phyloP scores from a whole-genome alignment of 2,113 vertebrate genomes.

The Siniperca knerii region DNA sequence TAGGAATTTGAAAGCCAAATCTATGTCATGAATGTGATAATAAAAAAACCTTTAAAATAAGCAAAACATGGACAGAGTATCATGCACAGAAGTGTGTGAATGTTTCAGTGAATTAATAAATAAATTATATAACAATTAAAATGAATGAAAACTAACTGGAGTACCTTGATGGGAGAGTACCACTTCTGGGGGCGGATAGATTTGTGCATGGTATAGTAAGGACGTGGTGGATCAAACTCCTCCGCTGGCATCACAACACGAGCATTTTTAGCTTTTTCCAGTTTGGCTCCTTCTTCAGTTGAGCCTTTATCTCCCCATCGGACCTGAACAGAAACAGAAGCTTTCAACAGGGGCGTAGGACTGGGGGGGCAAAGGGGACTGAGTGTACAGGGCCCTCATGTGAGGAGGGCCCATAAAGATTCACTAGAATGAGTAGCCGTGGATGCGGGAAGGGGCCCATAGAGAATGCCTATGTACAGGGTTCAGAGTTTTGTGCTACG shows the following conservation, averaged over 20 bases:
- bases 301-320: conserved; percentile 98
- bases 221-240: conserved; percentile 88
- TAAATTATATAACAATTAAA: background rate
- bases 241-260: conserved; percentile 93
- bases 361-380: too few relatives aligned
- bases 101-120: background rate
- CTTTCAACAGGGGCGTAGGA: background rate
- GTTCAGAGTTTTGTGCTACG: too few relatives aligned
- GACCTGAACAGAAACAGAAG: conserved; percentile 84
- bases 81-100: background rate
- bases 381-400: too few relatives aligned
- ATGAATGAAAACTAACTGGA: background rate
- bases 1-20: background rate
- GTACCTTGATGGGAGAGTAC: conserved; percentile 98
- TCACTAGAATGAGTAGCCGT: too few relatives aligned
- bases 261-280: conserved; percentile 97
- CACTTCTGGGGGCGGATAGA: conserved; percentile 87
- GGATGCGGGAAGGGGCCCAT: too few relatives aligned
- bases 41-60: background rate
- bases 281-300: conserved; percentile 96
- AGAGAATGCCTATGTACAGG: too few relatives aligned
- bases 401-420: too few relatives aligned
- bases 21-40: background rate
- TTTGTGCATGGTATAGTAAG: conserved; percentile 85
- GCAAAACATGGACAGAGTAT: background rate